A percentile compares a stretch with the other conserved stretches of the same genome.
Conservation (phyloP, 2,888 invertebrate species). For the Tortricodes alternella region DNA sequence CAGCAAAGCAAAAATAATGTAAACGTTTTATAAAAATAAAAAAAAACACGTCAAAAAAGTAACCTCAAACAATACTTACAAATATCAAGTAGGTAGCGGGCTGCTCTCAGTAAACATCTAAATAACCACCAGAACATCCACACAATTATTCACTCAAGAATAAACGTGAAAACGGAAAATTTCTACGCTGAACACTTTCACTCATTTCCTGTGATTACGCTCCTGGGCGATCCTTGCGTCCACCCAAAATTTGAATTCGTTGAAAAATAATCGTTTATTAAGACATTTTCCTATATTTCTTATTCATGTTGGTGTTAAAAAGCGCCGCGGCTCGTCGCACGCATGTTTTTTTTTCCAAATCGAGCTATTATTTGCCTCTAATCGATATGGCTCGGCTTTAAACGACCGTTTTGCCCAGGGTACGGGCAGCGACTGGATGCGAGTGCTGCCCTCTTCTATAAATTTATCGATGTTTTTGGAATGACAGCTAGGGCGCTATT, state of each 20-base stretch:
- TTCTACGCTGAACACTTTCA: background rate
- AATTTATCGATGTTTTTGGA: conserved; percentile 10
- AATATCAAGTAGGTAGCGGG: background rate
- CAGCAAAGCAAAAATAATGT: background rate
- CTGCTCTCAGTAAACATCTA: conserved; percentile 1
- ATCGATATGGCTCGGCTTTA: conserved; percentile 1
- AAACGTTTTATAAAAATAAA: background rate
- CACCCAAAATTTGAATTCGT: background rate
- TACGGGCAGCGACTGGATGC: conserved; percentile 21
- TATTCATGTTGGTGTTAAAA: conserved; percentile 16
- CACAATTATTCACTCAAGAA: background rate
- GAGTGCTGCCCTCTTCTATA: conserved; percentile 6
- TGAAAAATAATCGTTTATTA: background rate
- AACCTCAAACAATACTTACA: conserved; percentile 18
- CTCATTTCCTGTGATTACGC: background rate
- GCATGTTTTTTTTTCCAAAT: conserved; percentile 7
- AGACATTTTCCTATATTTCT: conserved; percentile 16
- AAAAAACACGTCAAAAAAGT: background rate
- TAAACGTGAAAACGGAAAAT: background rate
- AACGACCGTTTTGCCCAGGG: conserved; percentile 16
- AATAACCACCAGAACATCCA: conserved; percentile 3
- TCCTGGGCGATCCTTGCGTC: background rate
- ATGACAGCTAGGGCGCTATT: conserved; percentile 8
- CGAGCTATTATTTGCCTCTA: background rate
- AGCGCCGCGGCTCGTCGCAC: background rate